Evolutionary conservation across 2,888 invertebrate species (phyloP).

Genomic region (Melolontha melolontha): DNA sequence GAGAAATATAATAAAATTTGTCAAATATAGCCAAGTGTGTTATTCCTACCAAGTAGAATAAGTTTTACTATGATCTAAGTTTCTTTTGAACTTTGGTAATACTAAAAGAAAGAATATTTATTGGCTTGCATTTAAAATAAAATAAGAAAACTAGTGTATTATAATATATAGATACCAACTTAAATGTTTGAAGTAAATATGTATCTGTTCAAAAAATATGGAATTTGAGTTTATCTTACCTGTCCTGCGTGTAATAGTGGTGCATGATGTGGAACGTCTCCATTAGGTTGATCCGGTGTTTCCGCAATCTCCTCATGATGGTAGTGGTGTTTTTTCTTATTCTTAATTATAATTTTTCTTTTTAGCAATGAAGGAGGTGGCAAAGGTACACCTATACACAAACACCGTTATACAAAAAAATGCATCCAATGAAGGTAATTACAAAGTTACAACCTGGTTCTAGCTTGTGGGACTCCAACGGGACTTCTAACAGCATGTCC

Average conservation of each 20-base stretch:
- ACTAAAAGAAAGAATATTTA: no score
- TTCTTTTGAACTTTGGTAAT: no score
- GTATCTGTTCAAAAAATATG: no score
- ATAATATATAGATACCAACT: no score
- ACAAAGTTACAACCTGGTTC: conserved; percentile 68
- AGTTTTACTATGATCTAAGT: no score
- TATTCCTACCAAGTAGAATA: no score
- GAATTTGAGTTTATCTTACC: conserved; percentile 58
- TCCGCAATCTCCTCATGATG: conserved; percentile 71
- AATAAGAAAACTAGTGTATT: no score
- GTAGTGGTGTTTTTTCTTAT: conserved; percentile 90
- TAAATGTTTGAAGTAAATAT: no score
- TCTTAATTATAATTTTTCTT: conserved; percentile 95
- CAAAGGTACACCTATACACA: conserved; percentile 71
- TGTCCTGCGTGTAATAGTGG: conserved; percentile 71
- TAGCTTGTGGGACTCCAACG: conserved; percentile 87
- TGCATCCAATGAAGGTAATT: conserved; percentile 2
- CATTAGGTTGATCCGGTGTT: conserved; percentile 67
- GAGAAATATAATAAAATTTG: no score
- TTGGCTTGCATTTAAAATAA: no score
- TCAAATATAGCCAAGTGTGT: no score
- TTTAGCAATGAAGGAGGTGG: conserved; percentile 88
- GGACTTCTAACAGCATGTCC: conserved; percentile 89
- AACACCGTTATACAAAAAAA: conserved; percentile 30
- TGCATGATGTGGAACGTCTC: conserved; percentile 71